Evolutionary conservation across 2,888 invertebrate species (phyloP).

Genomic region (Nemurella pictetii): DNA sequence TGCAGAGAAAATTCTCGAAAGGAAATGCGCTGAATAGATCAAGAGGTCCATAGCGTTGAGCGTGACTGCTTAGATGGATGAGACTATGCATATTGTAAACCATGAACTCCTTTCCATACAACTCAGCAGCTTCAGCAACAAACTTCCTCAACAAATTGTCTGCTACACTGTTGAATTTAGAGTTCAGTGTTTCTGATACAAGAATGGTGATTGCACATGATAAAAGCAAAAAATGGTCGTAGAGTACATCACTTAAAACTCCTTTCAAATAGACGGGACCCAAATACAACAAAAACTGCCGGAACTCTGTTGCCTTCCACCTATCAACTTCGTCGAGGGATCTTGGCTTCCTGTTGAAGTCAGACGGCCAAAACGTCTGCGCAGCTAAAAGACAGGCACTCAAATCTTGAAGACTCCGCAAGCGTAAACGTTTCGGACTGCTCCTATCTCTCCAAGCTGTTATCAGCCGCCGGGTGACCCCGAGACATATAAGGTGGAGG

Average conservation of each 20-base stretch:
- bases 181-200: not conserved
- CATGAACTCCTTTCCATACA: not conserved
- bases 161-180: not conserved
- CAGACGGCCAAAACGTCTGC: slow-evolving; percentile 30
- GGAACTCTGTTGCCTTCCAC: slow-evolving; percentile 47
- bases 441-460: too few relatives aligned
- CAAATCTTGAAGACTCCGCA: not conserved
- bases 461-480: not conserved
- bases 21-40: slow-evolving; percentile 44
- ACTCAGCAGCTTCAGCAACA: slow-evolving; percentile 20
- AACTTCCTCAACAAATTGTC: not conserved
- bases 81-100: slow-evolving; percentile 16
- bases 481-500: not conserved
- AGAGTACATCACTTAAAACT: slow-evolving; percentile 30
- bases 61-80: slow-evolving; percentile 37
- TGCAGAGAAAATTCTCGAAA: slow-evolving; percentile 44
- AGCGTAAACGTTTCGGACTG: too few relatives aligned
- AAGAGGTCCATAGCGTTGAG: slow-evolving; percentile 41
- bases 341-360: slow-evolving; percentile 46
- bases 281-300: slow-evolving; percentile 45
- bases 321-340: slow-evolving; percentile 43
- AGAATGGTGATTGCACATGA: slow-evolving; percentile 17
- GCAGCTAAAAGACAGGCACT: not conserved
- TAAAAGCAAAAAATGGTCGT: slow-evolving; percentile 31
- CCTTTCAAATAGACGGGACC: slow-evolving; percentile 45